Base-by-base conservation (phyloP, 1,140 invertebrate genomes). In the Atta cephalotes region DNA sequence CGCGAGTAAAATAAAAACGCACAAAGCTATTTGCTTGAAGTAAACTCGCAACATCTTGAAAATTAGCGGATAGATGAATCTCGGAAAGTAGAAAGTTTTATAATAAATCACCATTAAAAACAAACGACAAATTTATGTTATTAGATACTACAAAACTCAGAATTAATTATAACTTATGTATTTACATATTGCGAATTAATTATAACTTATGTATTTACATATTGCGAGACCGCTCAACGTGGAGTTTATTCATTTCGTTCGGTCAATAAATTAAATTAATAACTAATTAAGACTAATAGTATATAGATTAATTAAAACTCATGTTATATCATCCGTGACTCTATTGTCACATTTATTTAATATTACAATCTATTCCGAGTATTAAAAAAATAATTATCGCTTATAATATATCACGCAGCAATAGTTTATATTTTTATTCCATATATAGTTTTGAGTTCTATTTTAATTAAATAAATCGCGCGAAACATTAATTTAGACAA, bases 101-200 rank as follows among this genome's bases (percentile, higher is more conserved):
- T 45, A 45, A 68, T 68, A 39, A 68, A 45, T 66, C 4, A 39
- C 0, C 10, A 10, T 68, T 45, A 68, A 45, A 68, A 45, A 45
- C n/a, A 45, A 45, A 68, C n/a, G 12, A 66, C 1, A 3, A 68
- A 68, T 68, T 68, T 25, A 21, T 21, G 39, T 3, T 68, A 14
- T 9, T 45, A 45, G 39, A 45, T 12, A 45, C n/a, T 10, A n/a
- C 5, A 68, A 45, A 68, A 68, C 7, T 12, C 18, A 18, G 65
- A 68, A 16, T 68, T 68, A 68, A 68, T 68, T 68, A 68, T 0
- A 9, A 68, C 16, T 68, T 68, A 68, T 14, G 3, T 45, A 66
- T 66, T 66, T n/a, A n/a, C n/a, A n/a, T n/a, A n/a, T n/a, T n/a
- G n/a, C n/a, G 65, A 68, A 16, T 68, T 68, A 68, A 68, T 68